A percentile compares a stretch with the other conserved stretches of the same genome.
These are phyloP conservation scores for Drosophila fuyamai DNA, from an alignment of 1,140 invertebrate genomes.

Conservation along the genomic window DNA sequence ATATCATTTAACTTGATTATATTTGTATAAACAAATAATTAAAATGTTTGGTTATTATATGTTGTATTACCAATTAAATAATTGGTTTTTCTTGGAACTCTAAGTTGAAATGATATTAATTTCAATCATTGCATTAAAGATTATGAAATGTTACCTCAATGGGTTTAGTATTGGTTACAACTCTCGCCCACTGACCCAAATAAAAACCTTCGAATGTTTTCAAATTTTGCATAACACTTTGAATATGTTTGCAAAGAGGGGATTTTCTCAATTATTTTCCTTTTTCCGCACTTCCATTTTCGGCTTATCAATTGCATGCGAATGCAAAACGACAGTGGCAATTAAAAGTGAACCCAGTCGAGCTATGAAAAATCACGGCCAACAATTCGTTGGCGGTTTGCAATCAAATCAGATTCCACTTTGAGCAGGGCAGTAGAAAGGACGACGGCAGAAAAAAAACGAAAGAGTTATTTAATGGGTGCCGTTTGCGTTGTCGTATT, in stretches of 20 bases:
- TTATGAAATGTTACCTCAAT: no score
- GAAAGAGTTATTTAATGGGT: constrained; percentile 65
- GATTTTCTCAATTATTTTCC: constrained; percentile 28
- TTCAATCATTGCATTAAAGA: no score
- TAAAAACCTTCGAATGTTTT: constrained; percentile 14
- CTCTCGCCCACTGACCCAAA: constrained; percentile 10
- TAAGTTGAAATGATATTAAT: no score
- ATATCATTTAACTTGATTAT: background rate
- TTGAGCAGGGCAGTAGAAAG: constrained; percentile 18
- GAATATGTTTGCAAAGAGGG: constrained; percentile 12
- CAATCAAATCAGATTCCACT: constrained; percentile 79
- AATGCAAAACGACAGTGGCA: constrained; percentile 58
- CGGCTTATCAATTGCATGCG: constrained; percentile 58
- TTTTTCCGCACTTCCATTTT: constrained; percentile 39
- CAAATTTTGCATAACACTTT: constrained; percentile 17
- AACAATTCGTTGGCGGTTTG: constrained; percentile 45
- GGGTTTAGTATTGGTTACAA: background rate
- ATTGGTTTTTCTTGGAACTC: no score
- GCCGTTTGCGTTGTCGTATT: constrained; percentile 51
- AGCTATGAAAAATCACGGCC: constrained; percentile 61
- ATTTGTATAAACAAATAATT: background rate
- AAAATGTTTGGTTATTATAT: no score
- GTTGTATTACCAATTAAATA: no score
- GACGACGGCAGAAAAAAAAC: constrained; percentile 1
- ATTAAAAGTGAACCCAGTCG: constrained; percentile 56